Evolutionary conservation across 2,113 vertebrate genomes (phyloP), one percentile per base, ranked within the genome.

Genomic region (Ariopsis seemanni): DNA sequence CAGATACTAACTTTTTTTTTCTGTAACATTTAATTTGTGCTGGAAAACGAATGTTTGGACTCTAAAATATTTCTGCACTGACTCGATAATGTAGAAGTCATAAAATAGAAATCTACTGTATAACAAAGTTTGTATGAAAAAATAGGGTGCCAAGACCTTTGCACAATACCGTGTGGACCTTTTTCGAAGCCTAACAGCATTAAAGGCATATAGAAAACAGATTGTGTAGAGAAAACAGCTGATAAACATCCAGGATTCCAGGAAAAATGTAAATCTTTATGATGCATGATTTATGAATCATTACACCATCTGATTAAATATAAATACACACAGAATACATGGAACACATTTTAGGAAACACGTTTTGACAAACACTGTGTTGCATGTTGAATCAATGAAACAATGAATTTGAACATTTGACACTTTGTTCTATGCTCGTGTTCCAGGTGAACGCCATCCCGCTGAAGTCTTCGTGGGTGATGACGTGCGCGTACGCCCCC

Each of bases 391-490:
- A 80, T 34, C 7, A 5, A 6, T 52, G 6, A 18, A n/a, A 48
- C 11, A 14, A 58, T 15, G 18, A 9, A 15, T 17, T 18, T 62
- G 20, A n/a, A 22, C 9, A 9, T 10, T 50, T 42, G 7, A 14
- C 50, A 12, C 71, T 77, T 53, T 53, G 85, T 5, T 14, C 22
- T 25, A 22, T 85, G 25, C 53, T 62, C 60, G 34, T 82, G 55
- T 34, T 82, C 1, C 92, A 99, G 98, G 97, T 99, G 15, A 97
- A 97, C 0, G 98, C 98, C 90, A 99, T 99, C 92, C 98, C 98
- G 0, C 94, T 99, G 88, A 97, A 97, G 87, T 99, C 98, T 4
- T 99, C 98, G 1, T 99, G 98, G 98, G 98, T 99, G 92, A 99
- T 99, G 98, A 99, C 98, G 62, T 99, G 98, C 93, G 93, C 97